Percentiles rank a stretch among this genome's conserved stretches.
phyloP scores from a whole-genome alignment of 2,113 vertebrate species.

The Cercocebus atys region DNA sequence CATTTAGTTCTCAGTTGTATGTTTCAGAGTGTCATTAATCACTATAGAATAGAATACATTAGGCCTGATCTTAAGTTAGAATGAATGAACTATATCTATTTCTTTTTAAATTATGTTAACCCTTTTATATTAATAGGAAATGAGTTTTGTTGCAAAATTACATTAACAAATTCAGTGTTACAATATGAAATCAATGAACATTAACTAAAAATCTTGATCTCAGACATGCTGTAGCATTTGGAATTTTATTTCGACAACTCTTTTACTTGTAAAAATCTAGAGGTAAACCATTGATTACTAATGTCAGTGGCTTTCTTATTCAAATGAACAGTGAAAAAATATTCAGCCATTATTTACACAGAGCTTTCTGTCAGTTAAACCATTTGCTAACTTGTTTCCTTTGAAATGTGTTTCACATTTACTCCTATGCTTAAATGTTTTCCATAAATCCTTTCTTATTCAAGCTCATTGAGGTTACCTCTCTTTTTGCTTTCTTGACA shows the following conservation, averaged over 20 bases:
- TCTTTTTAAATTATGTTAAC: background rate
- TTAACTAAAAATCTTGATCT: background rate
- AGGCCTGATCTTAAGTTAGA: background rate
- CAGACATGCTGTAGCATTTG: background rate
- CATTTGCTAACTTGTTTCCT: background rate
- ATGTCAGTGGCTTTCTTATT: background rate
- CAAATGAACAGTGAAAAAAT: background rate
- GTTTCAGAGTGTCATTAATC: background rate
- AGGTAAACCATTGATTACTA: background rate
- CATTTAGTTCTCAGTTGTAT: background rate
- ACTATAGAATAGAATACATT: background rate
- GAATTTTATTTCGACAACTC: background rate
- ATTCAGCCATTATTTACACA: background rate
- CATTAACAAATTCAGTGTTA: background rate
- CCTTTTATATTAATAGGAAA: background rate
- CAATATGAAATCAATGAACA: background rate
- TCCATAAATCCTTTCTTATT: background rate
- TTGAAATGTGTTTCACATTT: conserved; percentile 38
- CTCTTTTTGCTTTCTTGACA: background rate
- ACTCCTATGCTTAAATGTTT: background rate
- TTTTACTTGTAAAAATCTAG: background rate
- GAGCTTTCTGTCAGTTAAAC: background rate
- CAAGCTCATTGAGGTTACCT: background rate
- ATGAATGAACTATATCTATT: background rate
- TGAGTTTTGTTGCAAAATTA: background rate